Base-by-base conservation (phyloP, 2,797 vertebrate genomes). In the Poecilia wingei region DNA sequence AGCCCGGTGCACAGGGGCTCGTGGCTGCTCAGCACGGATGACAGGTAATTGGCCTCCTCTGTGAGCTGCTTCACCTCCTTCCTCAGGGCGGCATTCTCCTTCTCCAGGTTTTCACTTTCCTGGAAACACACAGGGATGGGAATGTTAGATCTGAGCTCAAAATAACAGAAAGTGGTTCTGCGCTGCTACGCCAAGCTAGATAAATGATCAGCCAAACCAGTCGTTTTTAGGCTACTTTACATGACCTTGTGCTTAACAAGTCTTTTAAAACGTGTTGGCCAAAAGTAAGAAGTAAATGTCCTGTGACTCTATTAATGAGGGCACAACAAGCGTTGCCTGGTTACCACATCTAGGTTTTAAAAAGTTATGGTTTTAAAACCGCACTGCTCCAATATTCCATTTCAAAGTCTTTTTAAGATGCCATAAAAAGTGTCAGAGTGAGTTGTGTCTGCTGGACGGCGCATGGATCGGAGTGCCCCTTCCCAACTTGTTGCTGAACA, bases 41-140 rank as follows among this genome's bases (percentile, higher is more conserved):
- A 93, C 74, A 99, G 97, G 75, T 98, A 97, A 89, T 98, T 98
- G 89, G 97, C 95, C 90, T 99, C 98, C 83, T 99, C 98, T 0
- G 96, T 97, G 90, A 99, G 95, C 88, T 96, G 95, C 92, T 97
- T 98, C 91, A 99, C 98, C 91, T 99, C 98, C 87, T 97, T 96
- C 86, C 96, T 97, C 84, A 99, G 94, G 12, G 97, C 97, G 0
- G 97, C 95, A 0, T 99, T 99, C 84, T 98, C 96, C 82, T 97
- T 98, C 94, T 99, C 98, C 92, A 99, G 90, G 91, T 96, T 97
- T 89, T 99, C 98, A 0, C 98, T 99, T 90, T 99, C 98, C 98
- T 99, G 93, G 3, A 75, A 51, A 88, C 55, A 88, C 55, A 84
- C 13, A 61, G 0, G 33, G 20, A 83, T 5, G 41, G 5, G 2